phyloP scores from a whole-genome alignment of 1,140 invertebrate genomes.

The Drosophila ohnishii region DNA sequence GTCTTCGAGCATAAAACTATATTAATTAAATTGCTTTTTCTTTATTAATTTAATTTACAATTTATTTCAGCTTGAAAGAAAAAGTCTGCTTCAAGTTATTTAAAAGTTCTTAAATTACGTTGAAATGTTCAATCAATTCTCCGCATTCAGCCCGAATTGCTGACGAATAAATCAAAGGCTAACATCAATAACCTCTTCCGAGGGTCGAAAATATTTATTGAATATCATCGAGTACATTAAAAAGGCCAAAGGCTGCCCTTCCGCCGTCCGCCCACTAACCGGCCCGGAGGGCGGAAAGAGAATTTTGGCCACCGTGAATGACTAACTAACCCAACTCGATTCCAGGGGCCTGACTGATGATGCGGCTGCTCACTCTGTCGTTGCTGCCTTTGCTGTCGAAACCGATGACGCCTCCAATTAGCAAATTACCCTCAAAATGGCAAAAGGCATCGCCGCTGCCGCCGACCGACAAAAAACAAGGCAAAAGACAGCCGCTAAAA shows the following conservation, averaged over 20 bases:
- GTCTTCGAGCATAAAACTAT: background rate
- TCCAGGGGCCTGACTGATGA: constrained; percentile 68
- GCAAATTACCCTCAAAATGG: constrained; percentile 74
- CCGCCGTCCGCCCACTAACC: constrained; percentile 2
- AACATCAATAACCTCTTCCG: constrained; percentile 25
- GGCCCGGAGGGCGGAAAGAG: background rate
- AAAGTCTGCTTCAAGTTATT: background rate
- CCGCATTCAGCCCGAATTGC: background rate
- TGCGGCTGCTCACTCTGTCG: constrained; percentile 28
- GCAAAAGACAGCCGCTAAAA: constrained; percentile 58
- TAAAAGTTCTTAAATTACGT: background rate
- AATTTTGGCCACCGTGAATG: constrained; percentile 25
- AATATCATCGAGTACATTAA: constrained; percentile 74
- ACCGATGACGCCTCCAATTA: constrained; percentile 79
- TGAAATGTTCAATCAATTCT: constrained; percentile 8
- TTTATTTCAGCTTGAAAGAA: no score
- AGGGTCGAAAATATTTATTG: constrained; percentile 58
- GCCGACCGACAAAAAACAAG: constrained; percentile 29
- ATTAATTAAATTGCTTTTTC: background rate
- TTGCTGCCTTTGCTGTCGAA: constrained; percentile 47
- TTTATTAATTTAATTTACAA: background rate
- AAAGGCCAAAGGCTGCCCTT: constrained; percentile 18
- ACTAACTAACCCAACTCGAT: constrained; percentile 67
- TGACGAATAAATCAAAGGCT: constrained; percentile 33
- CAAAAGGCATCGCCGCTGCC: constrained; percentile 24